phyloP scores from a whole-genome alignment of 2,797 vertebrate genomes.

The Steatocranus sp. region DNA sequence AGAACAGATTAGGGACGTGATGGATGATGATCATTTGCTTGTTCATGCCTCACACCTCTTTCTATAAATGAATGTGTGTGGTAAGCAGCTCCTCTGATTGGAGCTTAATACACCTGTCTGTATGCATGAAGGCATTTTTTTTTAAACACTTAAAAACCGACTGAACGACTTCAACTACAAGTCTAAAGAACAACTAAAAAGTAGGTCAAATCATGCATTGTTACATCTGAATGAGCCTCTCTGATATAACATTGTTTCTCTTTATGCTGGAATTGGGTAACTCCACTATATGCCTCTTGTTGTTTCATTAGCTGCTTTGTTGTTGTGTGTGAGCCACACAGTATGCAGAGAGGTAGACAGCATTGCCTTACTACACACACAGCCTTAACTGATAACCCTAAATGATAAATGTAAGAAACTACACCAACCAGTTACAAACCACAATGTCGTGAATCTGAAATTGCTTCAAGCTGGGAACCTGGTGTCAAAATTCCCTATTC shows the following conservation, averaged over 20 bases:
- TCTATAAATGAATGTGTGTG: not conserved
- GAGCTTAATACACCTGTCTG: not conserved
- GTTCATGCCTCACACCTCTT: not conserved
- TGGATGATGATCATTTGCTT: not conserved
- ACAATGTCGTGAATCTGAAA: not conserved
- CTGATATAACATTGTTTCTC: not conserved
- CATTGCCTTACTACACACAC: not conserved
- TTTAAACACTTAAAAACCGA: not conserved
- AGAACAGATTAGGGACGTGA: not conserved
- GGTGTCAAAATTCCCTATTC: not conserved
- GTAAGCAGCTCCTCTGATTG: not conserved
- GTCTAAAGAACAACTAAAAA: not conserved
- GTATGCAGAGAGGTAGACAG: not conserved
- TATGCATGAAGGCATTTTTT: not conserved
- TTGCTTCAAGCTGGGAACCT: not conserved
- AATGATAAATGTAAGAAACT: not conserved
- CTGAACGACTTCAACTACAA: not conserved
- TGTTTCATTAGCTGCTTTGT: not conserved
- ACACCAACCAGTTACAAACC: not conserved
- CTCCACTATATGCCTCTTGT: not conserved
- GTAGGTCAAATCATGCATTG: not conserved
- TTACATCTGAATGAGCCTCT: not conserved
- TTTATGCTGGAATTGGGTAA: not conserved
- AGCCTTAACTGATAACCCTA: not conserved
- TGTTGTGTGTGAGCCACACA: not conserved